Percentiles rank a stretch among this genome's conserved stretches.
Conservation (phyloP, 1,140 invertebrate species). For the Drosophila paulistorum region DNA sequence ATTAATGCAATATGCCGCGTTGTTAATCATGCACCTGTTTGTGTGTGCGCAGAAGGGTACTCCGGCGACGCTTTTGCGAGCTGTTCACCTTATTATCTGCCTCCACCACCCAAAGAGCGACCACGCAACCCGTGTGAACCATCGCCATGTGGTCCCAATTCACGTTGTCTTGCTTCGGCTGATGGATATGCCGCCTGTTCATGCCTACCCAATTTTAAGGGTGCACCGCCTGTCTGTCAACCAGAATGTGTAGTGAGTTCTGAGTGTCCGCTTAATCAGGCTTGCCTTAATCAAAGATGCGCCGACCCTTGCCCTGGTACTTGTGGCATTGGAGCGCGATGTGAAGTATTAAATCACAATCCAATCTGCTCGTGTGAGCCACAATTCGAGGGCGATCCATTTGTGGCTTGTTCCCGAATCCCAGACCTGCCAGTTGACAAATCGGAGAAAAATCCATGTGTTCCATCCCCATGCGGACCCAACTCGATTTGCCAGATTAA, state of each 20-base stretch:
- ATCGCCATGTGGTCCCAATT: conserved; percentile 91
- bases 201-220: conserved; percentile 90
- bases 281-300: conserved; percentile 91
- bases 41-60: conserved; percentile 88
- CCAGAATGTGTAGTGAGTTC: conserved; percentile 92
- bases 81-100: conserved; percentile 84
- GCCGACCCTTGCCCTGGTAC: conserved; percentile 90
- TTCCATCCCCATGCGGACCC: conserved; percentile 92
- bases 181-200: conserved; percentile 90
- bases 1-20: conserved; percentile 89
- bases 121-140: conserved; percentile 87
- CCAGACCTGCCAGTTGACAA: conserved; percentile 82
- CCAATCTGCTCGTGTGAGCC: conserved; percentile 91
- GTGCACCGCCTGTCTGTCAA: conserved; percentile 90
- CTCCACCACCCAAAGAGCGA: conserved; percentile 58
- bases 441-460: conserved; percentile 87
- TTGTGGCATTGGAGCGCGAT: conserved; percentile 89
- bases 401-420: conserved; percentile 87
- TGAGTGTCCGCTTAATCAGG: conserved; percentile 90
- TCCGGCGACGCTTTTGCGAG: conserved; percentile 91
- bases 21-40: conserved; percentile 91
- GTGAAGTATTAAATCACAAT: conserved; percentile 91
- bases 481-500: conserved; percentile 93
- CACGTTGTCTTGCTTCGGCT: conserved; percentile 88
- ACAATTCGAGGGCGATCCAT: conserved; percentile 91